Percentiles rank a stretch among this genome's conserved stretches.
These are phyloP conservation scores for Dendrocincla fuliginosa DNA, from an alignment of 2,797 vertebrate species.

Conservation along the genomic window DNA sequence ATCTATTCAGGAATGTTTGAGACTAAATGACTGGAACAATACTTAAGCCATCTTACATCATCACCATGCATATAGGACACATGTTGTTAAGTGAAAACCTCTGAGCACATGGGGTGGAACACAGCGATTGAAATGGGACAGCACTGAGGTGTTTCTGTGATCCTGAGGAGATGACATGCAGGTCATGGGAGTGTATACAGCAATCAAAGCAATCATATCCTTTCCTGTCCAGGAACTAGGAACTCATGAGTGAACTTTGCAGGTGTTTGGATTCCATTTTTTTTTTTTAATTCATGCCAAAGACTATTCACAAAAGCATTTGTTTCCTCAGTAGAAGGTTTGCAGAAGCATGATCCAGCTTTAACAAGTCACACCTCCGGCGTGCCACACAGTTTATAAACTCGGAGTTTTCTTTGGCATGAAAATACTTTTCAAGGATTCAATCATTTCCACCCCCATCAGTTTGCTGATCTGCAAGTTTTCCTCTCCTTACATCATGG, in stretches of 20 bases:
- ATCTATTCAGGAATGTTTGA: not conserved
- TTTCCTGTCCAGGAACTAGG: not conserved
- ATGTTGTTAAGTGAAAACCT: not conserved
- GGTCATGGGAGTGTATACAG: not conserved
- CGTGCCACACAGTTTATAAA: not conserved
- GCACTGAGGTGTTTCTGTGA: not conserved
- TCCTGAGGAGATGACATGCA: not conserved
- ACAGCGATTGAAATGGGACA: not conserved
- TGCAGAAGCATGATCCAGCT: not conserved
- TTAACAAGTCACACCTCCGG: not conserved
- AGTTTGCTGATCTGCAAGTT: not conserved
- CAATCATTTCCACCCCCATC: not conserved
- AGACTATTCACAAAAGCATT: conserved; percentile 5
- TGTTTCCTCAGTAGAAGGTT: not conserved
- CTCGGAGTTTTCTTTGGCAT: not conserved
- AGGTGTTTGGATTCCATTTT: not conserved
- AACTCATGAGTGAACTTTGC: not conserved
- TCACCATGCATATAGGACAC: not conserved
- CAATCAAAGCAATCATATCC: not conserved
- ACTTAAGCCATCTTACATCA: not conserved
- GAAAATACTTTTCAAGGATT: not conserved
- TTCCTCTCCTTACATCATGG: not conserved
- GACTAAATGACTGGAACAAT: not conserved
- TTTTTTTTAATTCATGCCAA: not conserved
- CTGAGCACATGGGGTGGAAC: not conserved